These are phyloP conservation scores for Dolichomitus sp. DNA, from an alignment of 2,888 invertebrate species.

Conservation along the genomic window DNA sequence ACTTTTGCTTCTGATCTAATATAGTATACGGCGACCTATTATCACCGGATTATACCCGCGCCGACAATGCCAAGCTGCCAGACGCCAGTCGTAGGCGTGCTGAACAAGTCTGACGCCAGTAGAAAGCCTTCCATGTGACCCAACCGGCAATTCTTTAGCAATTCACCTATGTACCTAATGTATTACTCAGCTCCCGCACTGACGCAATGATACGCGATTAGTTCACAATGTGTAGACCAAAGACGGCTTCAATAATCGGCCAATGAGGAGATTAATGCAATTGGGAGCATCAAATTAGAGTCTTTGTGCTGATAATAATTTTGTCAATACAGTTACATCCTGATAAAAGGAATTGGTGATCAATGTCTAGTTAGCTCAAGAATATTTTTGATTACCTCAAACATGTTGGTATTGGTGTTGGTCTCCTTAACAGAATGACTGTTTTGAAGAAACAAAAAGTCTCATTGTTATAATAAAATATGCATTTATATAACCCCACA, in stretches of 20 bases:
- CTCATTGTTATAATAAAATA: too few relatives aligned
- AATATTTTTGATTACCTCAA: too few relatives aligned
- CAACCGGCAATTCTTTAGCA: slow-evolving; percentile 11
- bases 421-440: too few relatives aligned
- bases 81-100: slow-evolving; percentile 31
- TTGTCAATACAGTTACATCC: not conserved
- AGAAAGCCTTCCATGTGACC: slow-evolving; percentile 12
- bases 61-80: slow-evolving; percentile 15
- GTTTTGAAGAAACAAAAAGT: too few relatives aligned
- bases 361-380: too few relatives aligned
- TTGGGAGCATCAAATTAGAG: not conserved
- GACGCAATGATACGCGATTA: slow-evolving; percentile 24
- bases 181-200: slow-evolving; percentile 21
- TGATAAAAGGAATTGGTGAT: too few relatives aligned
- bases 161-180: slow-evolving; percentile 13
- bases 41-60: slow-evolving; percentile 16
- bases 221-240: slow-evolving; percentile 7
- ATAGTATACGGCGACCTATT: slow-evolving; percentile 29
- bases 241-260: slow-evolving; percentile 6
- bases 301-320: slow-evolving; percentile 8
- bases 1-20: slow-evolving; percentile 21
- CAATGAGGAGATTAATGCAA: slow-evolving; percentile 1
- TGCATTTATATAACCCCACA: too few relatives aligned
- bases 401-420: too few relatives aligned
- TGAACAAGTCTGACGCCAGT: slow-evolving; percentile 16